Conservation (phyloP, 1,140 invertebrate genomes). For the Leptinotarsa undecemlineata region DNA sequence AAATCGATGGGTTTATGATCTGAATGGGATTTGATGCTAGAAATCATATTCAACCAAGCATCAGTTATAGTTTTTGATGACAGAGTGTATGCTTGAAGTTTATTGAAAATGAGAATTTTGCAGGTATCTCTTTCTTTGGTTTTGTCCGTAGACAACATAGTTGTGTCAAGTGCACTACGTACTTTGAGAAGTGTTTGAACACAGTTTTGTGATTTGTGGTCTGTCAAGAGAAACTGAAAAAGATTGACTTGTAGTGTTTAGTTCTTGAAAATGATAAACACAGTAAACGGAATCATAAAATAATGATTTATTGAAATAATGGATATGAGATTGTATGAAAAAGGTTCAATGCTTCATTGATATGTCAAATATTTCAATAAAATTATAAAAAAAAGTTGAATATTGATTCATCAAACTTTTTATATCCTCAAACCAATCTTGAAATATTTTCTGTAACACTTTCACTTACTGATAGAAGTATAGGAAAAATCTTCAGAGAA, state of each 20-base stretch:
- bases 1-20: constrained; percentile 56
- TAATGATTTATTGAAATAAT: no score
- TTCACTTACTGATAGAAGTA: constrained; percentile 37
- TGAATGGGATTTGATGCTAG: constrained; percentile 33
- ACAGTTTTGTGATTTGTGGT: constrained; percentile 36
- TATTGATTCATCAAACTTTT: no score
- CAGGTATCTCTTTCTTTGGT: constrained; percentile 38
- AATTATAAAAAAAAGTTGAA: no score
- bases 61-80: constrained; percentile 41
- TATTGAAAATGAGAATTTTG: constrained; percentile 46
- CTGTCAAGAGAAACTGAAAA: constrained; percentile 45
- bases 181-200: constrained; percentile 38
- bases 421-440: no score
- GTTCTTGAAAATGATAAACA: no score
- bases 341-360: no score
- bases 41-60: constrained; percentile 46
- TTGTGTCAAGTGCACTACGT: constrained; percentile 44
- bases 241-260: background rate
- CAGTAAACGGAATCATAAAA: no score
- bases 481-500: constrained; percentile 44
- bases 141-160: constrained; percentile 33
- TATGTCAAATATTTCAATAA: no score
- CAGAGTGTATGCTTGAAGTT: constrained; percentile 35
- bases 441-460: no score
- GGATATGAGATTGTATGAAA: no score